Evolutionary conservation across 2,797 vertebrate genomes (phyloP).

Genomic region (Sandelia bainsii): DNA sequence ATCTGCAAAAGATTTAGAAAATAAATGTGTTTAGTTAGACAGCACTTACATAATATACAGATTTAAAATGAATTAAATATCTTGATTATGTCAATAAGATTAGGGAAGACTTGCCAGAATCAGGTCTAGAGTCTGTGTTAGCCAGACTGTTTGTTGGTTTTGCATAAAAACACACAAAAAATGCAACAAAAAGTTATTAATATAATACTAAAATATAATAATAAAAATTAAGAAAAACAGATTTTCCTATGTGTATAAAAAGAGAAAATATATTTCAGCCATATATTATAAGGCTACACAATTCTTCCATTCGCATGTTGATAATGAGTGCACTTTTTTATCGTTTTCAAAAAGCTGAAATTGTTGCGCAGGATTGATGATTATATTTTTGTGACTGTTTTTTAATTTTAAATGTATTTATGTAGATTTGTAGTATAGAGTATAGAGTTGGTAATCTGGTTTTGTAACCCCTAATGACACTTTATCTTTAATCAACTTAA

Average conservation of each 20-base stretch:
- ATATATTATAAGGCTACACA: not conserved
- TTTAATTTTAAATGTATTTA: not conserved
- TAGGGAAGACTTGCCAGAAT: conserved; percentile 61
- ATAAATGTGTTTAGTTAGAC: not conserved
- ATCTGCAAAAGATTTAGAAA: not conserved
- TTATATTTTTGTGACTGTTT: conserved; percentile 6
- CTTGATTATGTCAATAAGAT: not conserved
- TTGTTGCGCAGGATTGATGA: conserved; percentile 14
- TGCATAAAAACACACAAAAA: conserved; percentile 25
- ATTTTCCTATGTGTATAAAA: not conserved
- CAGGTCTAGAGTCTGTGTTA: conserved; percentile 35
- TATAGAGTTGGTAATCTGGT: not conserved
- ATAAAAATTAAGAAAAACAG: not conserved
- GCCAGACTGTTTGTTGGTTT: conserved; percentile 53
- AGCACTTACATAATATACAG: not conserved
- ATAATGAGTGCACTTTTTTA: conserved; percentile 21
- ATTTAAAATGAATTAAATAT: not conserved
- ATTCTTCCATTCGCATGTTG: conserved; percentile 37
- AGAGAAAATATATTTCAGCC: not conserved
- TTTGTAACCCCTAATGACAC: conserved; percentile 27
- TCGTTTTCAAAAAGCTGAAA: conserved; percentile 19
- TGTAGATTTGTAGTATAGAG: conserved; percentile 1
- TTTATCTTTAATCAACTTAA: conserved; percentile 51
- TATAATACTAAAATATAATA: not conserved
- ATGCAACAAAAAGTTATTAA: not conserved